These are phyloP conservation scores for Pagetopsis macropterus DNA, from an alignment of 2,797 vertebrate species.

Conservation along the genomic window DNA sequence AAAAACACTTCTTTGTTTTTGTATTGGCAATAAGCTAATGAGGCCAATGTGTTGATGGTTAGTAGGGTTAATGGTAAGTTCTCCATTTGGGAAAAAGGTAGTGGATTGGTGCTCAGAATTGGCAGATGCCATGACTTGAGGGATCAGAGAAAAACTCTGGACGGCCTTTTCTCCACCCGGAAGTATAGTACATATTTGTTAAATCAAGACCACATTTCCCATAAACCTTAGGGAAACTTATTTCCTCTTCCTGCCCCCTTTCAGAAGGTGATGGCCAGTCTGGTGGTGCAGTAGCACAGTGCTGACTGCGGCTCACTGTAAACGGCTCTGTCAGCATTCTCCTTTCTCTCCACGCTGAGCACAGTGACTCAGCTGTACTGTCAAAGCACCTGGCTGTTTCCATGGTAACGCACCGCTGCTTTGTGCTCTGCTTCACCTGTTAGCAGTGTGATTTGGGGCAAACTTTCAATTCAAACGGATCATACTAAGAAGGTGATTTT, in stretches of 20 bases:
- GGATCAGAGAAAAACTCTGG: neutral
- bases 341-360: constrained; percentile 27
- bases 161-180: neutral
- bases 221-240: neutral
- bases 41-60: neutral
- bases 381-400: constrained; percentile 40
- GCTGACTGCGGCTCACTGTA: constrained; percentile 49
- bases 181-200: neutral
- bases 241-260: neutral
- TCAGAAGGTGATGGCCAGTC: neutral
- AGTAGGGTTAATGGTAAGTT: neutral
- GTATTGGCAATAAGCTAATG: neutral
- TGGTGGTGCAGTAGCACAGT: constrained; percentile 26
- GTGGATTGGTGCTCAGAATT: neutral
- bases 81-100: no score
- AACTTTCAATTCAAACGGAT: neutral
- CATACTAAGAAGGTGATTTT: neutral
- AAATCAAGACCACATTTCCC: constrained; percentile 12
- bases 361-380: constrained; percentile 59
- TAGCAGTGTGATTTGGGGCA: neutral
- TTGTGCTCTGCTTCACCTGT: neutral
- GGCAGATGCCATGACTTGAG: neutral
- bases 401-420: constrained; percentile 2
- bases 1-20: neutral
- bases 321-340: constrained; percentile 47